A percentile compares a stretch with the other conserved stretches of the same genome.
Conservation (phyloP, 2,797 vertebrate genomes). For the Pangasius mekongensis region DNA sequence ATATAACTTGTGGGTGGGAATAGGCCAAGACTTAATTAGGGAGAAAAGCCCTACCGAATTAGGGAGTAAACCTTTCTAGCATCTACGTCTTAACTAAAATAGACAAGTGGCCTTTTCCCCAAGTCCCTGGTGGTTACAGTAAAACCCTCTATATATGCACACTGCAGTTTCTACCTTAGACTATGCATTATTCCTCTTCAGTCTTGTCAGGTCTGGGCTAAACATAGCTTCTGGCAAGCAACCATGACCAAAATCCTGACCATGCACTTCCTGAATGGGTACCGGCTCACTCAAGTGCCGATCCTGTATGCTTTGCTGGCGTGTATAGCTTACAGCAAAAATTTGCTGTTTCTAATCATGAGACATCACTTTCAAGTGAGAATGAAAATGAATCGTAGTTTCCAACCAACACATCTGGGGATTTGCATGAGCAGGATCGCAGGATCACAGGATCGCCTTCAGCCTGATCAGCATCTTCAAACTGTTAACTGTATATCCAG, state of each 20-base stretch:
- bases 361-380: not conserved
- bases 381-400: conserved; percentile 45
- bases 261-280: not conserved
- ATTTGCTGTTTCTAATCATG: not conserved
- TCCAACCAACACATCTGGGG: not conserved
- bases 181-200: not conserved
- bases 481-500: not conserved
- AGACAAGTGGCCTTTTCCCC: not conserved
- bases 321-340: not conserved
- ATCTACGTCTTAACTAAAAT: not conserved
- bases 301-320: not conserved
- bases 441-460: not conserved
- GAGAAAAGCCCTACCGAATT: not conserved
- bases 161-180: not conserved
- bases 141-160: not conserved
- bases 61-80: not conserved
- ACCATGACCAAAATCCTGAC: not conserved
- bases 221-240: not conserved
- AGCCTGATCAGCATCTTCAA: not conserved
- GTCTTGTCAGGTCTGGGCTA: not conserved
- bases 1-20: not conserved
- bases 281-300: not conserved
- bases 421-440: not conserved
- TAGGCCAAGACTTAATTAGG: not conserved
- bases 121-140: not conserved